Evolutionary conservation across 1,140 invertebrate genomes (phyloP), one percentile per base, ranked within the genome.

Genomic region (Eurosta solidaginis): DNA sequence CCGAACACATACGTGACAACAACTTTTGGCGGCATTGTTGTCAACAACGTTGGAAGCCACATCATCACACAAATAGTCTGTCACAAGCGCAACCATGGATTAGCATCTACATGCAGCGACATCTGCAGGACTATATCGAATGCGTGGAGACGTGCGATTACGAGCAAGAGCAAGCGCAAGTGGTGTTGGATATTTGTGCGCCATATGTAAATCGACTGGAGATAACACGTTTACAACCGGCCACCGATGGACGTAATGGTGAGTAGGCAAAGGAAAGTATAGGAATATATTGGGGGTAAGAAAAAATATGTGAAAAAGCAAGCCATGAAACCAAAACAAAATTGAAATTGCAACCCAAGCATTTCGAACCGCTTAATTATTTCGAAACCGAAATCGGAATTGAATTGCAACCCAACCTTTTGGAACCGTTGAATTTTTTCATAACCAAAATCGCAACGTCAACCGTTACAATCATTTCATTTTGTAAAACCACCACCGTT

Each of bases 121-220:
- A 89, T 86, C 80, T 89, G 74, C 82, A 87, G 77, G 87, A 89
- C 82, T 87, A 83, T 82, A 84, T 89, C 76, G 88, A 89, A 81
- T 84, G 86, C 79, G 79, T 89, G 79, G 81, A 85, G 81, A 86
- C 87, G 76, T 81, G 82, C 81, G 83, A 89, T 81, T 89, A 89
- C 75, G 84, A 88, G 78, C 82, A 83, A 76, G 88, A 88, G 52
- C 82, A 84, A 45, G 83, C 88, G 29, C 83, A 85, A 40, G 81
- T 82, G 78, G 80, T 78, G 76, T 82, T 85, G 81, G 85, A 88
- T 80, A 84, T 87, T 81, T 84, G 83, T 82, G 85, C 81, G 80
- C 54, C 80, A 68, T 86, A 87, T 82, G 83, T 87, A 82, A 83
- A 85, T 83, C 82, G 84, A 81, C 81, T 88, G 80, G 81, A 84